These are phyloP conservation scores for Crotalus tigris DNA, from an alignment of 2,113 vertebrate species.

Conservation along the genomic window DNA sequence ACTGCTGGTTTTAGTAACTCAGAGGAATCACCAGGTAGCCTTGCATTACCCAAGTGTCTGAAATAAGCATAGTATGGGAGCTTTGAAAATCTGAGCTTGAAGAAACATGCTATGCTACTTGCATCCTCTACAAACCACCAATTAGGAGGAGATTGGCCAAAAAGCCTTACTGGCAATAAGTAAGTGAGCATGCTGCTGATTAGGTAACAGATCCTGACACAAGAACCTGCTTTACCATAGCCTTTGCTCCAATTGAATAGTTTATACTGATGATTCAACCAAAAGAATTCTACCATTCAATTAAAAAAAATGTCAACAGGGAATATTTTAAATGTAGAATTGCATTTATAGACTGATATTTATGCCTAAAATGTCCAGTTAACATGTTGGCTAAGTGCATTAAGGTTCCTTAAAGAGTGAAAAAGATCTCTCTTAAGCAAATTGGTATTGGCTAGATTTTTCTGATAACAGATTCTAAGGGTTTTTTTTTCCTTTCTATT, in stretches of 20 bases:
- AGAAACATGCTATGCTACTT: neutral
- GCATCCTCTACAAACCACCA: neutral
- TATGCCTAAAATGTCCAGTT: neutral
- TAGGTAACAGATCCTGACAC: neutral
- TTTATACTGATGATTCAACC: neutral
- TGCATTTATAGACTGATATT: neutral
- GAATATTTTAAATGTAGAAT: neutral
- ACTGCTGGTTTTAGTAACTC: neutral
- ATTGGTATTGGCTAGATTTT: neutral
- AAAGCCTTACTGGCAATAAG: neutral
- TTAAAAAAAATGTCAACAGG: neutral
- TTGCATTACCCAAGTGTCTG: neutral
- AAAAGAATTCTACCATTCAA: neutral
- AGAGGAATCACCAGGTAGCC: neutral
- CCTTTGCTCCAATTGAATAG: neutral
- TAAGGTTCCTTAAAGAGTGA: neutral
- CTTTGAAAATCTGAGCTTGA: neutral
- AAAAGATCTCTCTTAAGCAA: neutral
- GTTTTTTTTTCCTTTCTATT: neutral
- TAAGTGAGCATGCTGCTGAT: neutral
- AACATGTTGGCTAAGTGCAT: neutral
- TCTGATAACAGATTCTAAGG: neutral
- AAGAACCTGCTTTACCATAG: neutral
- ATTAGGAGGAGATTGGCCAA: neutral
- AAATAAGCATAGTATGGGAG: neutral